Evolutionary conservation across 2,113 vertebrate genomes (phyloP), one percentile per base, ranked within the genome.

Genomic region (Pelodiscus sinensis): DNA sequence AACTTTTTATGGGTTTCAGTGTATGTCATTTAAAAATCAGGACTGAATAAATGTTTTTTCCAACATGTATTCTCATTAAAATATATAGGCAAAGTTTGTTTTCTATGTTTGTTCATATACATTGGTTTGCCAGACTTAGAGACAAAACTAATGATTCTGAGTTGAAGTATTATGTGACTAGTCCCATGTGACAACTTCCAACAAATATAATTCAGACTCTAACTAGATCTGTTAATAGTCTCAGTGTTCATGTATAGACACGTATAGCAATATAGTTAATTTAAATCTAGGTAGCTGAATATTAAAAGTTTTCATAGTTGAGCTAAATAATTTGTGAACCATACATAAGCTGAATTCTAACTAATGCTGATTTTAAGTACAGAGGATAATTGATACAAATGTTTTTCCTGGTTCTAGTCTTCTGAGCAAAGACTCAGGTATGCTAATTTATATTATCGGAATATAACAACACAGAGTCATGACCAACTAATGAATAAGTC

Each of bases 121-220:
- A 79, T 2, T 3, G 19, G 1, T 55, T 89, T 83, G 25, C 7
- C 9, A 31, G 14, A 38, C 83, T 83, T 51, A 85, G 8, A 82
- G 84, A n/a, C 10, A 18, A 5, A 85, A 29, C 13, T 52, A 1
- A 0, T 38, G 78, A 51, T 18, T 24, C 2, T 52, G 15, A 73
- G 16, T 2, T 79, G 15, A 86, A 83, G 7, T 91, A 35, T 55
- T 3, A 81, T 77, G 19, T 86, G 52, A 80, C 31, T 85, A 65
- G 87, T 68, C 31, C 35, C 1, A 0, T 18, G 2, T 85, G 81
- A 56, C 1, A 13, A 1, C 88, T 94, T 85, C 75, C 6, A 4
- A 21, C 0, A 0, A 50, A 25, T 92, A 0, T 50, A 73, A 51
- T 11, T 88, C n/a, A 44, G 15, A 13, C 31, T 62, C 2, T 52